These are phyloP conservation scores for Diacarnus erythraeanus DNA, from an alignment of 37 sponge, comb jelly and placozoan species.

Conservation along the genomic window DNA sequence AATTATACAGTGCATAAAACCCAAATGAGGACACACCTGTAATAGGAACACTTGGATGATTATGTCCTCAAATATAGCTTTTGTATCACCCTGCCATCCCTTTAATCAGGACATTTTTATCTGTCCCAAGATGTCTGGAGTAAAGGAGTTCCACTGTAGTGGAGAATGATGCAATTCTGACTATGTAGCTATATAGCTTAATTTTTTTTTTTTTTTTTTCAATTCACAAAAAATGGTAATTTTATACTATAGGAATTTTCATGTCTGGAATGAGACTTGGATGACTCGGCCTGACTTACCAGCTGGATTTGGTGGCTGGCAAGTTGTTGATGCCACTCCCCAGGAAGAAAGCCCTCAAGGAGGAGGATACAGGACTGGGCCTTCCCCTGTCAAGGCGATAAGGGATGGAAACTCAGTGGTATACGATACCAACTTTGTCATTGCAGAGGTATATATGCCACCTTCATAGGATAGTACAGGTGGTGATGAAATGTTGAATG, in stretches of 20 bases:
- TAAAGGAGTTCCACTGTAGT: too few species aligned
- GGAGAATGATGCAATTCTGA: neutral
- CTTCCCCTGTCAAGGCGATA: conserved; percentile 48
- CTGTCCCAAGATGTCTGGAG: too few species aligned
- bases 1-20: too few species aligned
- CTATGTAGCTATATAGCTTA: neutral
- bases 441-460: conserved; percentile 32
- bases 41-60: too few species aligned
- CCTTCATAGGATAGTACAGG: neutral
- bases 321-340: conserved; percentile 76
- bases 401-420: conserved; percentile 32
- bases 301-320: conserved; percentile 68
- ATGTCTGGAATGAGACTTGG: conserved; percentile 72
- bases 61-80: too few species aligned
- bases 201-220: too few species aligned
- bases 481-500: neutral
- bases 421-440: conserved; percentile 55
- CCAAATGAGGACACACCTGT: too few species aligned
- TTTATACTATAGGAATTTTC: conserved; percentile 62
- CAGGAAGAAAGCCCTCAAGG: conserved; percentile 66
- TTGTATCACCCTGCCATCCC: too few species aligned
- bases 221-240: neutral
- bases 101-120: too few species aligned
- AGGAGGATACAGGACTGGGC: conserved; percentile 58
- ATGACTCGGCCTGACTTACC: conserved; percentile 60